Percentiles rank a stretch among this genome's conserved stretches.
Evolutionary conservation across 2,113 vertebrate genomes (phyloP).

Genomic region (Melanerpes aurifrons): DNA sequence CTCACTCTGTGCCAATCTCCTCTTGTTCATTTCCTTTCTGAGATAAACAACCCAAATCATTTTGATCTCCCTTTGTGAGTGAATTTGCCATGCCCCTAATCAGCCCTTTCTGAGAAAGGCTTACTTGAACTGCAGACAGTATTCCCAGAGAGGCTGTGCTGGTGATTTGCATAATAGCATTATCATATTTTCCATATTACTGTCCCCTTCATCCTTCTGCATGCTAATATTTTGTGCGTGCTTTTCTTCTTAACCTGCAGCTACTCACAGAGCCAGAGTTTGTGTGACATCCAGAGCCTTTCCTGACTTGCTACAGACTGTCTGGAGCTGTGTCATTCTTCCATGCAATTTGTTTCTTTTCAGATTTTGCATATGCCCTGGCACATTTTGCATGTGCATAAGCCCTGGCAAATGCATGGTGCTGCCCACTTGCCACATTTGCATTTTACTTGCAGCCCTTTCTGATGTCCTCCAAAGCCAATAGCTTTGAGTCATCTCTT

Average conservation of each 20-base stretch:
- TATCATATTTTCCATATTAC: slow-evolving; percentile 68
- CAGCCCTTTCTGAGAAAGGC: slow-evolving; percentile 37
- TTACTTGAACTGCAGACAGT: slow-evolving; percentile 61
- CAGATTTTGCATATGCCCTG: background rate
- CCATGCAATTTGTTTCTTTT: background rate
- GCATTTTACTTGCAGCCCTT: background rate
- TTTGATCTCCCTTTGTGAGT: background rate
- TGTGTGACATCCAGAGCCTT: background rate
- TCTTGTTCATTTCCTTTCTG: slow-evolving; percentile 41
- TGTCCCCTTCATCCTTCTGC: slow-evolving; percentile 25
- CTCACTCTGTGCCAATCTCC: background rate
- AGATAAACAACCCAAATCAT: slow-evolving; percentile 26
- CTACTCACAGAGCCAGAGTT: background rate
- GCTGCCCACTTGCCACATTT: slow-evolving; percentile 1
- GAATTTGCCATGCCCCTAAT: slow-evolving; percentile 25
- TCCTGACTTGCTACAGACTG: background rate
- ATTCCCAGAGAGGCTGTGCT: slow-evolving; percentile 19
- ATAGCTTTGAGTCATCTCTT: slow-evolving; percentile 23
- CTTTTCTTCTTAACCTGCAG: background rate
- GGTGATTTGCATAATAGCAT: slow-evolving; percentile 67
- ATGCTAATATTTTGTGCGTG: slow-evolving; percentile 21
- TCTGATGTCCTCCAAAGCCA: background rate
- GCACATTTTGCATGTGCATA: background rate
- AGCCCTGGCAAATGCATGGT: background rate
- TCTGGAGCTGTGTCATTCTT: background rate